phyloP scores from a whole-genome alignment of 2,797 vertebrate genomes.

The Parambassis ranga region DNA sequence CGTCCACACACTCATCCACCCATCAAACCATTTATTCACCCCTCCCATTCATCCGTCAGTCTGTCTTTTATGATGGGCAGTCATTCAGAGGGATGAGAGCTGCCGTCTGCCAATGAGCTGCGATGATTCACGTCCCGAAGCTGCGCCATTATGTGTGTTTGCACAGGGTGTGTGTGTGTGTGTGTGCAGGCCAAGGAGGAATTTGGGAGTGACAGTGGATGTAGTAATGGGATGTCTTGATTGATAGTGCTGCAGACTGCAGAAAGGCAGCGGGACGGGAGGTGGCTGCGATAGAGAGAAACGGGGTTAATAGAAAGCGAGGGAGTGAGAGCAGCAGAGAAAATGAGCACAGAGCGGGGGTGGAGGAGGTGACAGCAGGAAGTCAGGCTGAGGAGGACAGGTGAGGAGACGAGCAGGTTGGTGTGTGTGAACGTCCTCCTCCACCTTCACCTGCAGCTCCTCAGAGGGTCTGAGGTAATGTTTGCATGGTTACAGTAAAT shows the following conservation, averaged over 20 bases:
- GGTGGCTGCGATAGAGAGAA: conserved; percentile 14
- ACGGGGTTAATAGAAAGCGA: conserved; percentile 40
- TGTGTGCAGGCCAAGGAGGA: background rate
- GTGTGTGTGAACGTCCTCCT: conserved; percentile 27
- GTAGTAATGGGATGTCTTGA: conserved; percentile 34
- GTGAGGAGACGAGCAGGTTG: conserved; percentile 3
- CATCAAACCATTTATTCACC: conserved; percentile 29
- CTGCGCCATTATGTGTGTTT: background rate
- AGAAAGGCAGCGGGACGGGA: background rate
- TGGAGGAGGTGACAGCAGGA: background rate
- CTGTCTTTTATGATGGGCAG: conserved; percentile 36
- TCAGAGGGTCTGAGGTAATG: background rate
- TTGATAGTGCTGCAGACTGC: conserved; percentile 37
- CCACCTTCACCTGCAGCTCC: conserved; percentile 15
- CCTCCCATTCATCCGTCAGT: conserved; percentile 46
- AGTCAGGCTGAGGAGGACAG: background rate
- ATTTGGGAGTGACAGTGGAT: conserved; percentile 28
- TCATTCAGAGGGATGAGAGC: conserved; percentile 28
- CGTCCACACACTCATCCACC: conserved; percentile 17
- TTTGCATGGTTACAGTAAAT: conserved; percentile 36
- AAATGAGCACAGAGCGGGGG: background rate
- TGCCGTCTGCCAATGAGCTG: conserved; percentile 25
- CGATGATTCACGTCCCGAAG: conserved; percentile 49
- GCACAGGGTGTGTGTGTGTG: background rate
- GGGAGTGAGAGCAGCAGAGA: background rate